These are phyloP conservation scores for Micronycteris hirsuta DNA, from an alignment of 2,113 vertebrate species.

Conservation along the genomic window DNA sequence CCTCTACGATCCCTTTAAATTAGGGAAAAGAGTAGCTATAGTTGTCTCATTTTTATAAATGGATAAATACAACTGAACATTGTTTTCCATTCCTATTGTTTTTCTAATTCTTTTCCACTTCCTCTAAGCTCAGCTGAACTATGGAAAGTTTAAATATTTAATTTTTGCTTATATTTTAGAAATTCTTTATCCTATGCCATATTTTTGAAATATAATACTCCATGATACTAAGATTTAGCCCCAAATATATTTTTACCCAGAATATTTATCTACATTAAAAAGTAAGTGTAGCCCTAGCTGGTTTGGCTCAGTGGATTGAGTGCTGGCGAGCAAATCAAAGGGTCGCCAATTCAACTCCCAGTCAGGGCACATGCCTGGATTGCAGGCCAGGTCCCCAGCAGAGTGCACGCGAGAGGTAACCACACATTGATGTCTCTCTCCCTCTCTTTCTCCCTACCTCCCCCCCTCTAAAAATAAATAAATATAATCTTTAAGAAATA, in stretches of 20 bases:
- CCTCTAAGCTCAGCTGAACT: neutral
- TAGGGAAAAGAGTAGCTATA: neutral
- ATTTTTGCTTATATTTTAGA: slow-evolving; percentile 32
- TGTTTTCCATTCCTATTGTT: neutral
- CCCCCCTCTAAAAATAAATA: too few relatives aligned
- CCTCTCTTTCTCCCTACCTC: too few relatives aligned
- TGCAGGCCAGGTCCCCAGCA: too few relatives aligned
- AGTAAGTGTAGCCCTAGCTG: neutral
- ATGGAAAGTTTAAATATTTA: slow-evolving; percentile 25
- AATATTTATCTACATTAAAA: slow-evolving; percentile 2
- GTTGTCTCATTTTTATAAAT: neutral
- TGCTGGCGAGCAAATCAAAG: too few relatives aligned
- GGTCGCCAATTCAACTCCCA: too few relatives aligned
- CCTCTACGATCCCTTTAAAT: neutral
- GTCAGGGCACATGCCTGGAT: too few relatives aligned
- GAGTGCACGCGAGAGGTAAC: too few relatives aligned
- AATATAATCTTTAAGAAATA: too few relatives aligned
- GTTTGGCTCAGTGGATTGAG: too few relatives aligned
- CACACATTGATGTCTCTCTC: too few relatives aligned
- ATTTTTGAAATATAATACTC: slow-evolving; percentile 29
- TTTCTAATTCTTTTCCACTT: slow-evolving; percentile 27
- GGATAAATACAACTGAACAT: neutral
- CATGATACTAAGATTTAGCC: slow-evolving; percentile 14
- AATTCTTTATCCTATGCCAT: neutral
- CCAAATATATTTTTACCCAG: neutral